Conservation (phyloP, 2,888 invertebrate species). For the Coelogynopora nodosa region DNA sequence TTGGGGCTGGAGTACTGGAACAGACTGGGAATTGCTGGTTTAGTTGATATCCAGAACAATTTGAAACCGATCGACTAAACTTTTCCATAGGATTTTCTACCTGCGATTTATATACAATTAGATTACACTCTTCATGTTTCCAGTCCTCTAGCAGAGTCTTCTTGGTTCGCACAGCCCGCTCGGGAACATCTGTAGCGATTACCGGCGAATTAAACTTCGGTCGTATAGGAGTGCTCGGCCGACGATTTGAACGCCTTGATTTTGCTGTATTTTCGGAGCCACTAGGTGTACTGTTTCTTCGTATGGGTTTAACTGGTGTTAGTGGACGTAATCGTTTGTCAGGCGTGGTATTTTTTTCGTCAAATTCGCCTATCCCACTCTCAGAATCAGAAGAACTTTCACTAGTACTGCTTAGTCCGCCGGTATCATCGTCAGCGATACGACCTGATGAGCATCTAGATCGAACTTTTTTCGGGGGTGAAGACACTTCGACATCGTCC, state of each 20-base stretch:
- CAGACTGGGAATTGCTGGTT: not conserved
- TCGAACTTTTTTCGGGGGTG: not conserved
- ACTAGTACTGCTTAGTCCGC: not conserved
- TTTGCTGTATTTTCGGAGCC: not conserved
- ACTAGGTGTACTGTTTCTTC: not conserved
- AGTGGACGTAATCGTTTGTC: not conserved
- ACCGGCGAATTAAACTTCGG: not conserved
- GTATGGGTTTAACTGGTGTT: not conserved
- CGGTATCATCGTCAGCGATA: not conserved
- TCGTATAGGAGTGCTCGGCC: not conserved
- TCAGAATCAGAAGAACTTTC: constrained; percentile 5
- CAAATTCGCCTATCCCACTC: not conserved
- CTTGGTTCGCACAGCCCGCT: not conserved
- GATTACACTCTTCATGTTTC: constrained; percentile 33
- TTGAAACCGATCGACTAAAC: constrained; percentile 16
- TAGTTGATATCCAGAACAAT: not conserved
- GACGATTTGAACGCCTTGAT: not conserved
- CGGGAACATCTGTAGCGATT: not conserved
- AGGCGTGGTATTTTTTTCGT: not conserved
- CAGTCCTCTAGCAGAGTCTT: not conserved
- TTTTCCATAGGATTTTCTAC: constrained; percentile 38
- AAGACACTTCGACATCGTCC: not conserved
- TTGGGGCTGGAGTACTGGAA: not conserved
- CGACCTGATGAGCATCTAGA: not conserved
- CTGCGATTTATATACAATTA: constrained; percentile 37